Conservation (phyloP, 30 jellyfish, hydroid and myxozoan species). For the Turritopsis dohrnii region DNA sequence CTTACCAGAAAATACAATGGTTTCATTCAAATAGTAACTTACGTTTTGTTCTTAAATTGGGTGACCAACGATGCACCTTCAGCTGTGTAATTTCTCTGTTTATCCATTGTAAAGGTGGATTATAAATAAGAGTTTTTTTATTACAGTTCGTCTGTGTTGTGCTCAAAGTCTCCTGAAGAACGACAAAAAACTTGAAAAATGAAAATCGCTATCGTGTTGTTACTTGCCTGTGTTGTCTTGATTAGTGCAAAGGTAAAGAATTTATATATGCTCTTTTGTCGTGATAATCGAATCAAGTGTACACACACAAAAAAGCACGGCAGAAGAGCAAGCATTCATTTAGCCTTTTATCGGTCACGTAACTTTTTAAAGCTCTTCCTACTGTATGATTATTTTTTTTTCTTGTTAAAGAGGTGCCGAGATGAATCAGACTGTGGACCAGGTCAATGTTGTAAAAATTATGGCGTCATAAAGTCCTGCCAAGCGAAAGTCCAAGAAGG, state of each 20-base stretch:
- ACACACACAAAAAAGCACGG: too few species aligned
- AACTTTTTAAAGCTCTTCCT: too few species aligned
- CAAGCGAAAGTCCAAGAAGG: background rate
- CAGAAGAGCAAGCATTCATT: too few species aligned
- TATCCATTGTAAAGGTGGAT: background rate
- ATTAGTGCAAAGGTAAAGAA: background rate
- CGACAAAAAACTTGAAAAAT: background rate
- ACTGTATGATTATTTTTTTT: background rate
- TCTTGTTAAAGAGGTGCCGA: background rate
- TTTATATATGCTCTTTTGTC: background rate
- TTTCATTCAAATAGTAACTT: too few species aligned
- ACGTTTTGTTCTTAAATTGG: background rate
- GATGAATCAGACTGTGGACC: background rate
- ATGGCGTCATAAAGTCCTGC: background rate
- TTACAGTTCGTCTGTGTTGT: background rate
- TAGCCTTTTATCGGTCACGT: too few species aligned
- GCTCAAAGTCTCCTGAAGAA: background rate
- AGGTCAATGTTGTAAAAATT: background rate
- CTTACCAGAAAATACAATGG: background rate
- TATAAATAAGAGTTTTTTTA: too few species aligned
- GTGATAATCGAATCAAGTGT: background rate
- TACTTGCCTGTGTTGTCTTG: background rate
- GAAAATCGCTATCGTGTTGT: background rate
- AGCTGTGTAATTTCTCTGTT: background rate
- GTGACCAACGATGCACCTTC: background rate